Conservation (phyloP, 2,797 vertebrate species). For the Sus cebifrons region DNA sequence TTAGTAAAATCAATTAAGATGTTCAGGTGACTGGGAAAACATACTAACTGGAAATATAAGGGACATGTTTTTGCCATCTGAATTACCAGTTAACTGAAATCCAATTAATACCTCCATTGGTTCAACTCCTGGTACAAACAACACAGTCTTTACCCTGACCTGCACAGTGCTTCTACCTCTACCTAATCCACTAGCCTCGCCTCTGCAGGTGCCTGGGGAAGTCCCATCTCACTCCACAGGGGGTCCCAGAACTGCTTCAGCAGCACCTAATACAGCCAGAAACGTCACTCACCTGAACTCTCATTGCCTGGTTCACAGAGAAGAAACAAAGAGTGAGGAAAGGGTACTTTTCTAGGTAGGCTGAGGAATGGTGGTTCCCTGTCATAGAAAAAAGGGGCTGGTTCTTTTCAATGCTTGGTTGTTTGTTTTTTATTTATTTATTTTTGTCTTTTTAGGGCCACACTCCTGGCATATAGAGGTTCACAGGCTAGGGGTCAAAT, state of each 20-base stretch:
- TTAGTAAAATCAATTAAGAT: constrained; percentile 35
- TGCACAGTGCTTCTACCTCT: neutral
- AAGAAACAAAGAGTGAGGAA: neutral
- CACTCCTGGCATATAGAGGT: no score
- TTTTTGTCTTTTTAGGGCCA: no score
- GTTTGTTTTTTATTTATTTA: no score
- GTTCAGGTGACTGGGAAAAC: neutral
- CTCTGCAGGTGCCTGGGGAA: neutral
- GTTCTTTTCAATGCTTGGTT: neutral
- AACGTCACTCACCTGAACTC: neutral
- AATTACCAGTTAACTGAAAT: constrained; percentile 28
- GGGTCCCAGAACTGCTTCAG: neutral
- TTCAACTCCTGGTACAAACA: neutral
- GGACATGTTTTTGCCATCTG: neutral
- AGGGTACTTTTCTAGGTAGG: neutral
- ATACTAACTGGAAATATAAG: neutral
- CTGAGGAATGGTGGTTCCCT: neutral
- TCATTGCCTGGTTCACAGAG: neutral
- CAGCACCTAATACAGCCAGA: neutral
- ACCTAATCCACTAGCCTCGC: neutral
- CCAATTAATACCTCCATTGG: neutral
- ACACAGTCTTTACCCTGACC: neutral
- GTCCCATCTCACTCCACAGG: rapidly evolving
- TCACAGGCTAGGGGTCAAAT: no score
- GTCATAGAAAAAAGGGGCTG: neutral